Evolutionary conservation across 2,113 vertebrate genomes (phyloP).

Genomic region (Ramphastos sulfuratus): DNA sequence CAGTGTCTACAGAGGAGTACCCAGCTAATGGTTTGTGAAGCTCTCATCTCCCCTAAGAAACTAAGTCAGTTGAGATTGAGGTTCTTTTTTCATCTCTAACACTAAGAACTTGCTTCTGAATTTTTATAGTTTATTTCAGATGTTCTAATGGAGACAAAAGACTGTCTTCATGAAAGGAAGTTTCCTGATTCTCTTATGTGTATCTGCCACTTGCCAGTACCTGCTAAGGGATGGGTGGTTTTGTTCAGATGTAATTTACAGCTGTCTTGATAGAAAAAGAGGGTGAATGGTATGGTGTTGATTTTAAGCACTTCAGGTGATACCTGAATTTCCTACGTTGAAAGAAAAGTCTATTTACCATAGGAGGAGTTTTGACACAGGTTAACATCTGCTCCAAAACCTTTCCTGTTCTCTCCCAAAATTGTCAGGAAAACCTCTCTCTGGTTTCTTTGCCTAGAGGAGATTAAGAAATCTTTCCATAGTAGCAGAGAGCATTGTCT

Average conservation of each 20-base stretch:
- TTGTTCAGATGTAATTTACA: neutral
- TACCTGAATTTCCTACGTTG: neutral
- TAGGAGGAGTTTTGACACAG: neutral
- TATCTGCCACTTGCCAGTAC: neutral
- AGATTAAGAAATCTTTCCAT: neutral
- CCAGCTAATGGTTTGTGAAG: fast-evolving
- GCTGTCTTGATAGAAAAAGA: neutral
- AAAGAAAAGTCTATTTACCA: neutral
- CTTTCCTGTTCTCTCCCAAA: neutral
- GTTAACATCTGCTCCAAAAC: neutral
- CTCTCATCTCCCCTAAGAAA: neutral
- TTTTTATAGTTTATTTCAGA: fast-evolving
- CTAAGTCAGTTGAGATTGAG: neutral
- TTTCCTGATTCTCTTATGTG: neutral
- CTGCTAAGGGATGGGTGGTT: neutral
- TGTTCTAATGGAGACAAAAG: neutral
- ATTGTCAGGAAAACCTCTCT: neutral
- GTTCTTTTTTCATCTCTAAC: neutral
- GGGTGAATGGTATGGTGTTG: neutral
- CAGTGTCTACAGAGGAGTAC: neutral
- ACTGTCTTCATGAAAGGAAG: neutral
- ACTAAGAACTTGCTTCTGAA: neutral
- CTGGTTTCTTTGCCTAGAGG: neutral
- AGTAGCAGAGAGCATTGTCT: neutral
- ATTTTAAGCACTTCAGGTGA: neutral